phyloP scores from a whole-genome alignment of 1,140 invertebrate species.

The Melitaea cinxia region DNA sequence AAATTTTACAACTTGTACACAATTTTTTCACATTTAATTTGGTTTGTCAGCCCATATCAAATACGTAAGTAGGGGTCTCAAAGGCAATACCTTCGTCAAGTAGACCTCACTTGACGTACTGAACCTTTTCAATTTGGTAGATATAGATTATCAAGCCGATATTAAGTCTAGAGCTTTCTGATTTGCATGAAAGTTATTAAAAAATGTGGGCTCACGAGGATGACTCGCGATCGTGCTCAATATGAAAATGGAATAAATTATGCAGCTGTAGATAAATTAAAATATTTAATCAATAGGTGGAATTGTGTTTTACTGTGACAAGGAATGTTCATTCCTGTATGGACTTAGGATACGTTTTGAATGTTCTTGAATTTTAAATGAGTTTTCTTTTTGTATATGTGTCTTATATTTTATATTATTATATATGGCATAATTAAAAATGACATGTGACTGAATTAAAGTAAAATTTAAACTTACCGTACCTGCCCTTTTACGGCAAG shows the following conservation, averaged over 20 bases:
- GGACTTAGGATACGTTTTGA: too few relatives aligned
- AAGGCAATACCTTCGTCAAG: constrained; percentile 74
- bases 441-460: constrained; percentile 6
- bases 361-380: too few relatives aligned
- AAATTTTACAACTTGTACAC: not conserved
- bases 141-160: constrained; percentile 65
- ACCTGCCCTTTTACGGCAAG: constrained; percentile 23
- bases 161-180: constrained; percentile 65
- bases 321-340: too few relatives aligned
- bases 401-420: not conserved
- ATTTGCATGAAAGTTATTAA: constrained; percentile 79
- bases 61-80: constrained; percentile 59
- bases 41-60: constrained; percentile 53
- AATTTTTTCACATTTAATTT: not conserved
- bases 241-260: constrained; percentile 55
- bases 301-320: not conserved
- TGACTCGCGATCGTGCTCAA: constrained; percentile 33
- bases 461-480: constrained; percentile 18
- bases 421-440: constrained; percentile 10
- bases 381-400: too few relatives aligned
- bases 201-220: constrained; percentile 53
- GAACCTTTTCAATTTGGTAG: constrained; percentile 73
- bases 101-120: constrained; percentile 63
- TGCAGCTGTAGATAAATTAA: constrained; percentile 36
- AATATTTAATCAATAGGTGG: constrained; percentile 34